A percentile compares a stretch with the other conserved stretches of the same genome.
phyloP scores from a whole-genome alignment of 2,113 vertebrate species.

The Bos indicus region DNA sequence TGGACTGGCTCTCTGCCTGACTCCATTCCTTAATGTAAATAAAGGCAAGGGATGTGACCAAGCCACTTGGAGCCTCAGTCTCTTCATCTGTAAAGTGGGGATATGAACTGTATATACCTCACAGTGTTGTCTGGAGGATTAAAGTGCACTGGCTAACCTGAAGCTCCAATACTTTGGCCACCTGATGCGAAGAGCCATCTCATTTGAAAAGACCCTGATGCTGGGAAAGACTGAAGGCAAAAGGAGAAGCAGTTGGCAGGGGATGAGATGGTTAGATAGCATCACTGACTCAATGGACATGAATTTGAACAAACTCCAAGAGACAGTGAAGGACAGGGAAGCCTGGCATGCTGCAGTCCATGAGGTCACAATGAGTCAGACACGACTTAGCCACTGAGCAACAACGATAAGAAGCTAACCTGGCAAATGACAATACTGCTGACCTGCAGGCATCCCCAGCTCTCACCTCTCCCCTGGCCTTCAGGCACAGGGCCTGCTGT shows the following conservation, averaged over 20 bases:
- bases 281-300: background rate
- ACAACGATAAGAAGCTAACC: background rate
- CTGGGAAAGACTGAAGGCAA: background rate
- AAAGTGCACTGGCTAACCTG: background rate
- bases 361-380: background rate
- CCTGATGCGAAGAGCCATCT: background rate
- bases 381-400: background rate
- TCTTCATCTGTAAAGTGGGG: background rate
- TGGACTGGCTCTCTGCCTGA: rapidly evolving
- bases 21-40: background rate
- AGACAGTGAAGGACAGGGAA: background rate
- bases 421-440: rapidly evolving
- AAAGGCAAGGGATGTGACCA: background rate
- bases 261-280: background rate
- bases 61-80: background rate
- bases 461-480: background rate
- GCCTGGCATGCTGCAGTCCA: background rate
- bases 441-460: background rate
- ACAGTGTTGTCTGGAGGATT: too few relatives aligned
- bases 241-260: background rate
- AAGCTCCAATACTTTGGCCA: background rate
- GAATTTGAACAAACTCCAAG: background rate
- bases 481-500: background rate
- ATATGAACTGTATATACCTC: background rate
- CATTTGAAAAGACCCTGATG: background rate